Evolutionary conservation across 1,140 invertebrate genomes (phyloP).

Genomic region (Papilio machaon): DNA sequence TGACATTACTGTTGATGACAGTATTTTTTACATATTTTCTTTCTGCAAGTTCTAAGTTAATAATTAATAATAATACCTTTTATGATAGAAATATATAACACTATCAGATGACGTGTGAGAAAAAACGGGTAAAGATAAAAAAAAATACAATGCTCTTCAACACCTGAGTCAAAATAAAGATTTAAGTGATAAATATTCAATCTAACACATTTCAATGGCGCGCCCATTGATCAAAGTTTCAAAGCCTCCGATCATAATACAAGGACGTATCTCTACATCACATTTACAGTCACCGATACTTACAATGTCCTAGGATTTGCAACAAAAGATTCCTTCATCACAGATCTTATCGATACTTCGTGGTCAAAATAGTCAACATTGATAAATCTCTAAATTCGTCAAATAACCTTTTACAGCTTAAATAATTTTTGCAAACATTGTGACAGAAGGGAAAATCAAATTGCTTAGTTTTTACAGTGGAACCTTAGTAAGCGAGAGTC

Average conservation of each 20-base stretch:
- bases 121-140: constrained; percentile 2
- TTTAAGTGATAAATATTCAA: constrained; percentile 34
- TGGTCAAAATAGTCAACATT: constrained; percentile 41
- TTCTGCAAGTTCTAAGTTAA: no score
- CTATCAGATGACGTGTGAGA: not conserved
- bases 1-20: not conserved
- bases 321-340: constrained; percentile 33
- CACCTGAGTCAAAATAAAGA: constrained; percentile 28
- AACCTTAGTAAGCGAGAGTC: no score
- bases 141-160: constrained; percentile 29
- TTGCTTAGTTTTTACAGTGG: no score
- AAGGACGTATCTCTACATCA: constrained; percentile 16
- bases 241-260: constrained; percentile 48
- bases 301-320: constrained; percentile 26
- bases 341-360: constrained; percentile 30
- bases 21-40: no score
- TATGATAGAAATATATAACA: not conserved
- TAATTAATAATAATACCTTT: not conserved
- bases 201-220: constrained; percentile 32
- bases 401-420: not conserved
- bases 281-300: constrained; percentile 33
- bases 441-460: not conserved
- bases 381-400: not conserved
- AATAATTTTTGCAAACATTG: not conserved
- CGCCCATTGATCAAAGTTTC: constrained; percentile 46